Base-by-base conservation (phyloP, 2,797 vertebrate genomes). In the Poecilia velifera region DNA sequence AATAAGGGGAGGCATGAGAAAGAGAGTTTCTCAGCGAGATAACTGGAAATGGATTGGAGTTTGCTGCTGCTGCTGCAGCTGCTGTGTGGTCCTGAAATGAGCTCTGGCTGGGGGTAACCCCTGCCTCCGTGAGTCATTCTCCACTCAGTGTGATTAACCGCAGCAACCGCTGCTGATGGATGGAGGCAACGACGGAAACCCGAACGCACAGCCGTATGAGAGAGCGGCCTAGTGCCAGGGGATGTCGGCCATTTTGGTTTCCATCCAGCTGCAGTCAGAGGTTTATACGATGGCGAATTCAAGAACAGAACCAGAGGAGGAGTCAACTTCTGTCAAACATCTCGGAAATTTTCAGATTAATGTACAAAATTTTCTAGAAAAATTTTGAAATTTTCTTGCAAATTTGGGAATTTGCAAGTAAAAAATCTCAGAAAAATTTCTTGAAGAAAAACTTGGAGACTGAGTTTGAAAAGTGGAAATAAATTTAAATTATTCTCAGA, bases 91-190 rank as follows among this genome's bases (percentile, higher is more conserved):
- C 77, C 88, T 89, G 86, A 90, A 93, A 93, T 92, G 82, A 93
- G 82, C 87, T 82, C 57, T 85, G 66, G 87, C 87, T 89, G 86
- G 84, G 88, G 90, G 89, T 93, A 87, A 89, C 87, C 82, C 36
- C 82, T 82, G 84, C 79, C 86, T 84, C 77, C n/a, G 49, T 78
- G 85, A 88, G 75, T 92, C 93, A 90, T 84, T 77, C 84, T 82
- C 78, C 51, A 77, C 87, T 77, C 88, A 46, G 43, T 77, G 81
- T 86, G 86, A 88, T 82, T 84, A 70, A 72, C 62, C 79, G 81
- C 71, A 81, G 73, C 75, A 64, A 81, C 83, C 75, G 68, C 43
- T 2, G 2, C 82, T 87, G 91, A 92, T 89, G 84, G 90, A 91
- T 86, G 80, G 79, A 62, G n/a, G 62, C 72, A 1, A 18, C 75